Conservation (phyloP, 2,888 invertebrate genomes). For the Caenorhabditis afra region DNA sequence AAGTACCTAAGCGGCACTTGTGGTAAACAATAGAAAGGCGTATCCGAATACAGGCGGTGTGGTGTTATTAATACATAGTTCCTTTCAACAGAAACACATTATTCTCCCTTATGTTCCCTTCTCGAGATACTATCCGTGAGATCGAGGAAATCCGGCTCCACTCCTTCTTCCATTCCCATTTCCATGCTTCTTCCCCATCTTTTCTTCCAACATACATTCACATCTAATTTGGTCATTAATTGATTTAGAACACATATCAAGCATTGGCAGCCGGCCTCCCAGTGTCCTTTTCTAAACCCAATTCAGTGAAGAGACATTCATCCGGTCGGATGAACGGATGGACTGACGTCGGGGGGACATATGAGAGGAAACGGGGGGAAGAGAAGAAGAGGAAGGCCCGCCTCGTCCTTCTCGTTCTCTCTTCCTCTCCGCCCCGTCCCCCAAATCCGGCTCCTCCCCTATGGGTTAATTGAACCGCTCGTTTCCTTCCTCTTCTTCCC, state of each 20-base stretch:
- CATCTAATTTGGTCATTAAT: conserved; percentile 38
- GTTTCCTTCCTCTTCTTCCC: conserved; percentile 10
- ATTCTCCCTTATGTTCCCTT: no score
- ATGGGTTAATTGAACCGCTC: conserved; percentile 58
- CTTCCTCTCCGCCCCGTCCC: conserved; percentile 5
- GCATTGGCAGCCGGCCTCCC: neutral
- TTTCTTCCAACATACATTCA: conserved; percentile 2
- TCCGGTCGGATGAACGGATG: conserved; percentile 3
- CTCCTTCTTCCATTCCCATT: neutral
- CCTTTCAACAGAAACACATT: no score
- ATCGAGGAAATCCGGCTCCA: neutral
- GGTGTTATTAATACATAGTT: no score
- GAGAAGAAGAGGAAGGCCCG: neutral
- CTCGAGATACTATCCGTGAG: no score
- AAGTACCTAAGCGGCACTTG: neutral
- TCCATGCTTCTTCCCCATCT: neutral
- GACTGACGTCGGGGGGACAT: no score
- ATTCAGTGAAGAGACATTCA: conserved; percentile 6
- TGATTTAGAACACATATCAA: conserved; percentile 42
- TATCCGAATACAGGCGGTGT: neutral
- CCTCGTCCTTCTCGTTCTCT: neutral
- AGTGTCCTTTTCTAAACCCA: conserved; percentile 17
- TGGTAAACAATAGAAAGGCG: conserved; percentile 5
- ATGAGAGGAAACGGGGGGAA: neutral
- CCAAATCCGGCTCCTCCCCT: conserved; percentile 54